Percentiles rank a stretch among this genome's conserved stretches.
Conservation (phyloP, 2,797 vertebrate genomes). For the Lateolabrax maculatus region DNA sequence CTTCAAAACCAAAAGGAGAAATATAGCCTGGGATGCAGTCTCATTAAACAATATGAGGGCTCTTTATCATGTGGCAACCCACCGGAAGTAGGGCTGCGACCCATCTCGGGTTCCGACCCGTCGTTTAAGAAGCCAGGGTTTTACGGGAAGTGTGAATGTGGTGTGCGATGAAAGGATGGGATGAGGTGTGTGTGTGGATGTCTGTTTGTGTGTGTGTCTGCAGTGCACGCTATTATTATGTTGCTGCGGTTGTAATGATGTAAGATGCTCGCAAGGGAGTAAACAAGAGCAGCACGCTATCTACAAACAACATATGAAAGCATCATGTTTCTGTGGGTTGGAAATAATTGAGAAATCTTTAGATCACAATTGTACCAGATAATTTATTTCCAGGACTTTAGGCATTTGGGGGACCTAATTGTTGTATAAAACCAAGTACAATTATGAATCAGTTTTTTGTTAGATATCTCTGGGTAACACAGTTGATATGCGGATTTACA, state of each 20-base stretch:
- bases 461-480: not conserved
- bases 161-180: conserved; percentile 77
- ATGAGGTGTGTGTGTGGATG: conserved; percentile 66
- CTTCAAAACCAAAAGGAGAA: conserved; percentile 70
- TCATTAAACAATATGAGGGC: conserved; percentile 76
- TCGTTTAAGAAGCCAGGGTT: conserved; percentile 73
- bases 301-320: conserved; percentile 68
- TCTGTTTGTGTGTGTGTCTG: conserved; percentile 60
- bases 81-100: conserved; percentile 70
- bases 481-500: not conserved
- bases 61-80: conserved; percentile 80
- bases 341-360: conserved; percentile 25
- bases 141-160: conserved; percentile 84
- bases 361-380: not conserved
- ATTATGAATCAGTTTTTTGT: not conserved
- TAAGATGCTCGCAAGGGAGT: conserved; percentile 75
- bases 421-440: not conserved
- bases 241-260: conserved; percentile 82
- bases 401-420: not conserved
- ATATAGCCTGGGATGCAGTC: conserved; percentile 56
- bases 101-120: conserved; percentile 71
- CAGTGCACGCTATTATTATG: conserved; percentile 80
- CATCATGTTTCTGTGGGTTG: conserved; percentile 51
- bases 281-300: conserved; percentile 83
- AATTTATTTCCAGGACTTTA: not conserved